Percentiles rank a stretch among this genome's conserved stretches.
Conservation (phyloP, 2,888 invertebrate genomes). For the Xylophagus ater region DNA sequence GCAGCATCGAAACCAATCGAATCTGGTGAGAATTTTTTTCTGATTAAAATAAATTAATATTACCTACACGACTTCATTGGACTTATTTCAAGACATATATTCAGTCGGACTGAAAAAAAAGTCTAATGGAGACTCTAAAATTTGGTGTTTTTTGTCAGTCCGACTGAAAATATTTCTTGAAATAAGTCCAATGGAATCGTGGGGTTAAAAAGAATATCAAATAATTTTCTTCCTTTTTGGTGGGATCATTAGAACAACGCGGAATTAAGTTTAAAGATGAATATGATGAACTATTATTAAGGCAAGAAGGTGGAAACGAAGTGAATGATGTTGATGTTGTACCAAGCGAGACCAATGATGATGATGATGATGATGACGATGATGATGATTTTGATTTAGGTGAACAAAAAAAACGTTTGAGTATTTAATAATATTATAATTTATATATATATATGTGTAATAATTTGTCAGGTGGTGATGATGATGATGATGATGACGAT, state of each 20-base stretch:
- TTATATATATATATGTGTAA: not conserved
- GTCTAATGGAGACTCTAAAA: no score
- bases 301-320: constrained; percentile 1
- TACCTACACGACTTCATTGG: not conserved
- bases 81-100: not conserved
- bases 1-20: constrained; percentile 9
- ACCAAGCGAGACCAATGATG: not conserved
- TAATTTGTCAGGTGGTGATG: constrained; percentile 4
- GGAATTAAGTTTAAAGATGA: no score
- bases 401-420: not conserved
- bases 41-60: not conserved
- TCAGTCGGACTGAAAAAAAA: no score
- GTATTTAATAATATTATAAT: not conserved
- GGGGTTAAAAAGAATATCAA: no score
- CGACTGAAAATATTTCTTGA: no score
- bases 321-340: not conserved
- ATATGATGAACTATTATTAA: not conserved
- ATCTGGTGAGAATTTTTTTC: no score
- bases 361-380: constrained; percentile 8
- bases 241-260: no score
- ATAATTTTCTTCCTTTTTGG: no score
- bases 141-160: no score
- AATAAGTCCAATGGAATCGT: no score
- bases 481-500: constrained; percentile 5
- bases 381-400: constrained; percentile 6